Base-by-base conservation (phyloP, 1,140 invertebrate species). In the Microplitis mediator region DNA sequence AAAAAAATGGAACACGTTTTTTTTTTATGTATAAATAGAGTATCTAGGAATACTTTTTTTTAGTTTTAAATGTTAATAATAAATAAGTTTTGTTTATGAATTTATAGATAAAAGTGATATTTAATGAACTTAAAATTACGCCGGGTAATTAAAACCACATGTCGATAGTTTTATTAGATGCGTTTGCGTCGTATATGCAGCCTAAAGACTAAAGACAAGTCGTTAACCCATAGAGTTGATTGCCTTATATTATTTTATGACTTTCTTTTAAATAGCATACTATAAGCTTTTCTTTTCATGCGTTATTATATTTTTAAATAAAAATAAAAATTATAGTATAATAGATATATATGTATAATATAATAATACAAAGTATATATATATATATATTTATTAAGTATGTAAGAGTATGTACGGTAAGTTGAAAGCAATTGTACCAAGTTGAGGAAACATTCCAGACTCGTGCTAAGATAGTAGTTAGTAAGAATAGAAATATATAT, bases 401-500 rank as follows among this genome's bases (percentile, higher is more conserved):
- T 23, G 23, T 23, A 23, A 54, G n/a, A n/a, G 5, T 54, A 54
- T 54, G 52, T n/a, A 4, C 13, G 52, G 16, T 58, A 23, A 58
- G 2, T 58, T 4, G 23, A 58, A 31, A 35, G 31, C 60, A 36
- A 36, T 62, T 35, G 32, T 36, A 62, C 32, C 6, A 62, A 8
- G 13, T 16, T 39, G 45, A 52, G 13, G 65, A 54, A 54, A 67
- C 9, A 67, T 67, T 54, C 50, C 50, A 67, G 45, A 58, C 56
- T 52, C 65, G 39, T 32, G 65, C 65, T 52, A 52, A n/a, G 11
- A 52, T 52, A 23, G 45, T 35, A 36, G 65, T 67, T 67, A 39
- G 39, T 52, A 16, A 16, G 65, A 67, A 67, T 65, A 67, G 32
- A 67, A 32, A 54, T 50, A 67, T 67, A 39, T 39, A 34, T 67